Evolutionary conservation across 1,140 invertebrate species (phyloP), one percentile per base, ranked within the genome.

Genomic region (Gyrodactylus salaris): DNA sequence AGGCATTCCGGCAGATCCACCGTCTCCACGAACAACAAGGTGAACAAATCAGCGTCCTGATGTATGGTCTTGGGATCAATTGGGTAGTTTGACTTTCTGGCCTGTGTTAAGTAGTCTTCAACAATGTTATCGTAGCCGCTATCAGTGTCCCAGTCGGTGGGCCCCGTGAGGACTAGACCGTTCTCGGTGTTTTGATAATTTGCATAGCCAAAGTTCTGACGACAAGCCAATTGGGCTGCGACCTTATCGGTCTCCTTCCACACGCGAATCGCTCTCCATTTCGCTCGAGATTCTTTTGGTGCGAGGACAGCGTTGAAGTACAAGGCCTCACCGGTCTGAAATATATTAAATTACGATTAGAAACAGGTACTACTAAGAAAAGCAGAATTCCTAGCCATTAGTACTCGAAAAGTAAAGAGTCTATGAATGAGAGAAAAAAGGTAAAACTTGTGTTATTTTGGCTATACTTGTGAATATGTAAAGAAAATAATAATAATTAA

Each of bases 271-370:
- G 80, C 80, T 25, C 78, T 75, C 80, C 80, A 81, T 26, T 79
- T 78, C 7, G 80, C 80, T 68, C 80, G 73, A 74, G 79, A 80
- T 1, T 79, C 79, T 75, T 80, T 80, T 22, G 80, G 78, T 20
- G 80, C 81, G 26, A 80, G 78, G 22, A 81, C 78, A 16, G 80
- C 80, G 75, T 81, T 80, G 76, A 82, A 82, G 70, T 77, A 78
- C 0, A 80, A 77, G 73, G 77, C 77, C 74, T 82, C 80, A 16
- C 80, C 80, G 20, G 80, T 27, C 72, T 73, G 2, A 22, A 73
- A n/a, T n/a, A n/a, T n/a, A n/a, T n/a, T n/a, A n/a, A n/a, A n/a
- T n/a, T n/a, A n/a, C n/a, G n/a, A n/a, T n/a, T n/a, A n/a, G n/a
- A n/a, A n/a, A n/a, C n/a, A n/a, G n/a, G n/a, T n/a, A n/a, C n/a